Evolutionary conservation across 2,113 vertebrate genomes (phyloP).

Genomic region (Sclerurus mexicanus): DNA sequence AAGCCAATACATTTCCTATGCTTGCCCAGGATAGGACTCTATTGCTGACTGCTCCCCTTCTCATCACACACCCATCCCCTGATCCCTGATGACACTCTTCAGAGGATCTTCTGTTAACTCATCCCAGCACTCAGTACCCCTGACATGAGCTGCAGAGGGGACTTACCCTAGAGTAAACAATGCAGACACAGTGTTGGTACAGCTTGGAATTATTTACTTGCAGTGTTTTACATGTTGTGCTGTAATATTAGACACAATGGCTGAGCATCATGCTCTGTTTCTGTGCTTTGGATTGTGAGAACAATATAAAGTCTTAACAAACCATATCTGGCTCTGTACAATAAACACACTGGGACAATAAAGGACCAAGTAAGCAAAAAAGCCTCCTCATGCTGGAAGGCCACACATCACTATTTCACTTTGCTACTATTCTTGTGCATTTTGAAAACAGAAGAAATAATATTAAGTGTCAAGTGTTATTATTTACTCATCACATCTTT

Average conservation of each 20-base stretch:
- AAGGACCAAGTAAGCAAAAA: conserved; percentile 19
- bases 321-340: conserved; percentile 15
- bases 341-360: not conserved
- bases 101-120: not conserved
- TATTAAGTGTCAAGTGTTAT: not conserved
- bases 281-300: conserved; percentile 64
- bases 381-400: conserved; percentile 52
- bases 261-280: conserved; percentile 53
- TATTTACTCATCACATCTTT: not conserved
- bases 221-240: conserved; percentile 9
- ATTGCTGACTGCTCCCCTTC: not conserved
- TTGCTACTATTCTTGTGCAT: not conserved
- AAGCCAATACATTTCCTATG: not conserved
- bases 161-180: not conserved
- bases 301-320: conserved; percentile 14
- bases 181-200: not conserved
- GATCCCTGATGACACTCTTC: not conserved
- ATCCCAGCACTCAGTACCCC: not conserved
- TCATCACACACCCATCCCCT: rapidly evolving
- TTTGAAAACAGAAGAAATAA: not conserved
- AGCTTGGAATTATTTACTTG: conserved; percentile 66
- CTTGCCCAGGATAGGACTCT: not conserved
- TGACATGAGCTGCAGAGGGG: not conserved
- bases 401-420: not conserved
- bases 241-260: conserved; percentile 13